These are phyloP conservation scores for Silurus asotus DNA, from an alignment of 2,113 vertebrate genomes.

Conservation along the genomic window DNA sequence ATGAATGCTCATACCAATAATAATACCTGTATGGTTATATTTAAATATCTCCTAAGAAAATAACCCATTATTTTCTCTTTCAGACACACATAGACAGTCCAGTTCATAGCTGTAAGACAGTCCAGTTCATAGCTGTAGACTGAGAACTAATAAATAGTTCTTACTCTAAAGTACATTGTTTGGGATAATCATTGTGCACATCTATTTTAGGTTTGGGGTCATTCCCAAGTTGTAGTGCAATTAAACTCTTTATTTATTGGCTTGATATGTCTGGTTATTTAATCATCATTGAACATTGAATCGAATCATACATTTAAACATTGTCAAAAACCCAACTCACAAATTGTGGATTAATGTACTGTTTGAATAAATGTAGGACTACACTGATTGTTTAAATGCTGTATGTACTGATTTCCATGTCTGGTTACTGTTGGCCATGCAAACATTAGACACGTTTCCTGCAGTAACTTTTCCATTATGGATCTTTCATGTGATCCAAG, in stretches of 20 bases:
- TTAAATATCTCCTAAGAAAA: background rate
- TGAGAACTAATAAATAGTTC: background rate
- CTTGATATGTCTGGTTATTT: background rate
- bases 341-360: background rate
- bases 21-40: background rate
- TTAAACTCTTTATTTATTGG: background rate
- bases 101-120: background rate
- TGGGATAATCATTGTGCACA: background rate
- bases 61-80: background rate
- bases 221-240: background rate
- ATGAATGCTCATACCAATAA: background rate
- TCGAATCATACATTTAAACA: too few species aligned
- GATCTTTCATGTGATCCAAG: conserved; percentile 50
- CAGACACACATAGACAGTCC: background rate
- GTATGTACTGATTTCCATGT: conserved; percentile 47
- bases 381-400: background rate
- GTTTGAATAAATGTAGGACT: background rate
- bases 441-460: conserved; percentile 45
- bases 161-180: background rate
- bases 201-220: background rate
- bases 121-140: too few species aligned
- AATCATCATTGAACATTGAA: too few species aligned
- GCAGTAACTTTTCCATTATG: conserved; percentile 54
- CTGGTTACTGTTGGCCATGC: conserved; percentile 56
- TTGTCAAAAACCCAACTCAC: too few species aligned